phyloP scores from a whole-genome alignment of 2,113 vertebrate species.

The Gulo gulo region DNA sequence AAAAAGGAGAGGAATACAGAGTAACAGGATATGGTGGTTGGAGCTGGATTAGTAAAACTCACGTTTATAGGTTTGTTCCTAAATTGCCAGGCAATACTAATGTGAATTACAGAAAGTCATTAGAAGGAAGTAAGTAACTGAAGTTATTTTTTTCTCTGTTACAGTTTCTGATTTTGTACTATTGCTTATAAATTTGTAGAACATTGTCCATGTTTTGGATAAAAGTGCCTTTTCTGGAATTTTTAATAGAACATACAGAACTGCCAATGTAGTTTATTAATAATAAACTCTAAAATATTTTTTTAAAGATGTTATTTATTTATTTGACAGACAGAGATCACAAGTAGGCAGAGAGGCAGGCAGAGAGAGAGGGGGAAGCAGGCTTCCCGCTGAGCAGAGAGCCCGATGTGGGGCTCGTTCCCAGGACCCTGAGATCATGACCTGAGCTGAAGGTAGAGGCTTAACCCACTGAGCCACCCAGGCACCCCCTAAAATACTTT shows the following conservation, averaged over 20 bases:
- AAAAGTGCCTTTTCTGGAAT: neutral
- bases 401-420: too few relatives aligned
- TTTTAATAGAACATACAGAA: constrained; percentile 1
- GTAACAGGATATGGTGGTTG: constrained; percentile 98
- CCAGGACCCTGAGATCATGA: too few relatives aligned
- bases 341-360: too few relatives aligned
- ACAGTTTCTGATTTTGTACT: constrained; percentile 15
- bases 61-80: constrained; percentile 92
- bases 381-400: too few relatives aligned
- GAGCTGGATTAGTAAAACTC: constrained; percentile 98
- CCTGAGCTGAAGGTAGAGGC: too few relatives aligned
- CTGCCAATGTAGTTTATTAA: constrained; percentile 5
- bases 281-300: neutral
- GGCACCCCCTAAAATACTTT: too few relatives aligned
- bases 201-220: neutral
- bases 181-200: neutral
- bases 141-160: neutral
- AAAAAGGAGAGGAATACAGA: constrained; percentile 98
- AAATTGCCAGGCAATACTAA: constrained; percentile 98
- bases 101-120: constrained; percentile 90
- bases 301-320: too few relatives aligned
- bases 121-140: constrained; percentile 84
- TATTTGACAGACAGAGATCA: too few relatives aligned
- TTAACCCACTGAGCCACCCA: too few relatives aligned
- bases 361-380: too few relatives aligned